phyloP scores from a whole-genome alignment of 2,113 vertebrate species.

The Acrocephalus arundinaceus region DNA sequence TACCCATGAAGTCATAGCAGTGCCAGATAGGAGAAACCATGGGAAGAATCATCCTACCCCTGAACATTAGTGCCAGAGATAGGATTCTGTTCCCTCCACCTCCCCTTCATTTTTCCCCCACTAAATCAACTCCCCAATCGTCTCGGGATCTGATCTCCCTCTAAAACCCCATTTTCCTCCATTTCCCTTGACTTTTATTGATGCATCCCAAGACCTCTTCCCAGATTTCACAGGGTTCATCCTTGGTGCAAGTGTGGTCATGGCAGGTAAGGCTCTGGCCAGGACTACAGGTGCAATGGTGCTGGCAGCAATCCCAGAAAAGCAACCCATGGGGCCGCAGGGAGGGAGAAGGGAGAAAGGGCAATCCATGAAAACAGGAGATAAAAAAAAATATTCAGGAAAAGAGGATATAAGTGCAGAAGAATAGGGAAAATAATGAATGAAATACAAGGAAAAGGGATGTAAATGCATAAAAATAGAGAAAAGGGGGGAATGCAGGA shows the following conservation, averaged over 20 bases:
- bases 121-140: too few relatives aligned
- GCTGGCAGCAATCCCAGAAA: conserved; percentile 65
- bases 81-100: too few relatives aligned
- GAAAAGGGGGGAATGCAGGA: background rate
- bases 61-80: too few relatives aligned
- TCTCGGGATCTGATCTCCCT: too few relatives aligned
- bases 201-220: conserved; percentile 72
- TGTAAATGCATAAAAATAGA: background rate
- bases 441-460: background rate
- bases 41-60: too few relatives aligned
- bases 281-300: conserved; percentile 73
- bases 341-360: background rate
- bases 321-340: conserved; percentile 66
- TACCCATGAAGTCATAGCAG: conserved; percentile 79
- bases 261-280: conserved; percentile 69
- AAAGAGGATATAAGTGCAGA: background rate
- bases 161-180: background rate
- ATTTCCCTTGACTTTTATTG: conserved; percentile 69
- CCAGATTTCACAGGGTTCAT: conserved; percentile 71
- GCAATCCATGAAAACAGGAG: background rate
- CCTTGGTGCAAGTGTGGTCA: conserved; percentile 62
- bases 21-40: background rate
- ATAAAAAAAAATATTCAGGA: background rate
- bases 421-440: background rate
- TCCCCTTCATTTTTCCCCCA: too few relatives aligned